Percentiles rank a stretch among this genome's conserved stretches.
Conservation (phyloP, 1,140 invertebrate genomes). For the Streblospio benedicti region DNA sequence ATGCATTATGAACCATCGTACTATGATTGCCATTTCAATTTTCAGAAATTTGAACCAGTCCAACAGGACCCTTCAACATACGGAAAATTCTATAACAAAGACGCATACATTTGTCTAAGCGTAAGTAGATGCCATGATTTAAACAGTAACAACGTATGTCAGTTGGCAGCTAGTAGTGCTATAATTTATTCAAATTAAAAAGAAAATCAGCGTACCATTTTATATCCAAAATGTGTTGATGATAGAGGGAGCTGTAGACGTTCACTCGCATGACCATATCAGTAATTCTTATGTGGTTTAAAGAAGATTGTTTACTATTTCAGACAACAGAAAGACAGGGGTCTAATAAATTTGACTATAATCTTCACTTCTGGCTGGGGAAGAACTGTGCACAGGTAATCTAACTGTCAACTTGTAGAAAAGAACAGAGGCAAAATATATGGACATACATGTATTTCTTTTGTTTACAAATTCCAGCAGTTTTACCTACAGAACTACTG, state of each 20-base stretch:
- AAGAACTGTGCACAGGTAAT: constrained; percentile 60
- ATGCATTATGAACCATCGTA: background rate
- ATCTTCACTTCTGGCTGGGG: constrained; percentile 88
- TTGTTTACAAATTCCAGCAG: background rate
- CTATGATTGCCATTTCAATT: constrained; percentile 9
- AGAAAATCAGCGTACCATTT: background rate
- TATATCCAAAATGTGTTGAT: background rate
- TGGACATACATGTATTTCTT: background rate
- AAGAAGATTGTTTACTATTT: background rate
- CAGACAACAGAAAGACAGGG: constrained; percentile 28
- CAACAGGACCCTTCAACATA: constrained; percentile 36
- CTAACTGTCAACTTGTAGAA: background rate
- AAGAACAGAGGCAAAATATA: background rate
- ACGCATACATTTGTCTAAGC: constrained; percentile 76
- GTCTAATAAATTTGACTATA: constrained; percentile 59
- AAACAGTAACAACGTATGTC: too few species aligned
- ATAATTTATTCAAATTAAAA: background rate
- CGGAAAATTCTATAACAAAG: constrained; percentile 72
- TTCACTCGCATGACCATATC: background rate
- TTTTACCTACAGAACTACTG: background rate
- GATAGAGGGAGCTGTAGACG: background rate
- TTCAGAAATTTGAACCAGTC: constrained; percentile 66
- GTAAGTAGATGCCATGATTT: constrained; percentile 46
- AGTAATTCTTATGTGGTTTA: background rate
- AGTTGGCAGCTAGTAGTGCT: too few species aligned